Conservation (phyloP, 2,888 invertebrate genomes). For the Sphaeridia pumilis region DNA sequence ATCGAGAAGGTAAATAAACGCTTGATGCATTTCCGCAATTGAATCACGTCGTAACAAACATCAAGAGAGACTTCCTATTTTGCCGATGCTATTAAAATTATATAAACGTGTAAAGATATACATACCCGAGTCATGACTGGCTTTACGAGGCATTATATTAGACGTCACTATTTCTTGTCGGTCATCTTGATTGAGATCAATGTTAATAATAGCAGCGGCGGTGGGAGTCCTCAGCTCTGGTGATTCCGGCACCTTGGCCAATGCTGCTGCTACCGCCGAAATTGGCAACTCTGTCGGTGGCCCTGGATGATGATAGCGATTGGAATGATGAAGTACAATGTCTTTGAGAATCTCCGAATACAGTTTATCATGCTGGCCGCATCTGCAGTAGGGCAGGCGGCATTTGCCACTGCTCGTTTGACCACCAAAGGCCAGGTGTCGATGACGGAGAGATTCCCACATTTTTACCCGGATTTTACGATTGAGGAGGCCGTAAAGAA, state of each 20-base stretch:
- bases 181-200: background rate
- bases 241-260: background rate
- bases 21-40: constrained; percentile 17
- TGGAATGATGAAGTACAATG: constrained; percentile 4
- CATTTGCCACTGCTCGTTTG: too few species aligned
- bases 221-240: too few species aligned
- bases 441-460: constrained; percentile 21
- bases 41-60: constrained; percentile 7
- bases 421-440: too few species aligned
- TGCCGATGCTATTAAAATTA: background rate
- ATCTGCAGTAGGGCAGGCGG: too few species aligned
- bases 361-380: constrained; percentile 1
- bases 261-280: background rate
- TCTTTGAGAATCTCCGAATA: constrained; percentile 13
- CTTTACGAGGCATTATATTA: constrained; percentile 34
- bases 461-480: constrained; percentile 32
- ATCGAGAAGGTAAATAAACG: constrained; percentile 5
- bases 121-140: constrained; percentile 35
- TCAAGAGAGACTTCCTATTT: background rate
- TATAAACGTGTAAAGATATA: background rate
- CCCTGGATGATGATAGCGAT: background rate
- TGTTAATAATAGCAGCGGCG: too few species aligned
- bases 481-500: constrained; percentile 35
- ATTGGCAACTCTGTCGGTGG: background rate
- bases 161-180: background rate